Evolutionary conservation across 2,113 vertebrate genomes (phyloP).

Genomic region (Oryzias woworae): DNA sequence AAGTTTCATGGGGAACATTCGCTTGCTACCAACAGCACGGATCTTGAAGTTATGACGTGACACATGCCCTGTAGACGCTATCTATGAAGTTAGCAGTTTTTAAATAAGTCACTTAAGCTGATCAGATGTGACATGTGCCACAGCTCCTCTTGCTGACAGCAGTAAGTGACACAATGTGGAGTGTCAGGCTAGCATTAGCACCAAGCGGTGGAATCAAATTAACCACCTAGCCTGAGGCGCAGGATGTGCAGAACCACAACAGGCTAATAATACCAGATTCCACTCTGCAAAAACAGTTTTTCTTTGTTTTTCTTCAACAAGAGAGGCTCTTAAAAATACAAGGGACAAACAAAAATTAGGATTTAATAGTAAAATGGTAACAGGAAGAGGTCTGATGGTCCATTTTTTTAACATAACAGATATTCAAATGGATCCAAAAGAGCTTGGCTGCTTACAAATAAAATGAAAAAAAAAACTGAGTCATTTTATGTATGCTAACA

Average conservation of each 20-base stretch:
- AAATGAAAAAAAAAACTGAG: too few species aligned
- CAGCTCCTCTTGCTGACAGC: slow-evolving; percentile 47
- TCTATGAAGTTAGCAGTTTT: slow-evolving; percentile 13
- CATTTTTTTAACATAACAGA: too few species aligned
- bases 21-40: neutral
- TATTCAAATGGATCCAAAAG: too few species aligned
- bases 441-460: too few species aligned
- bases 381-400: too few species aligned
- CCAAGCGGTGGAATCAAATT: slow-evolving; percentile 71
- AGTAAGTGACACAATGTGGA: slow-evolving; percentile 51
- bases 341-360: too few species aligned
- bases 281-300: slow-evolving; percentile 18
- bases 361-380: too few species aligned
- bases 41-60: slow-evolving; percentile 12
- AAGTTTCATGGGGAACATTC: neutral
- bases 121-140: slow-evolving; percentile 61
- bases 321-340: too few species aligned
- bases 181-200: slow-evolving; percentile 66
- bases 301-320: too few species aligned
- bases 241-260: slow-evolving; percentile 58
- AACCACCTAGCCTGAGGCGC: slow-evolving; percentile 71
- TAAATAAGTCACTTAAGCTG: slow-evolving; percentile 20
- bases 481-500: too few species aligned
- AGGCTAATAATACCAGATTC: slow-evolving; percentile 71
- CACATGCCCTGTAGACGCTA: neutral